These are phyloP conservation scores for Sanderia malayensis DNA, from an alignment of 30 jellyfish, hydroid and myxozoan species.

Conservation along the genomic window DNA sequence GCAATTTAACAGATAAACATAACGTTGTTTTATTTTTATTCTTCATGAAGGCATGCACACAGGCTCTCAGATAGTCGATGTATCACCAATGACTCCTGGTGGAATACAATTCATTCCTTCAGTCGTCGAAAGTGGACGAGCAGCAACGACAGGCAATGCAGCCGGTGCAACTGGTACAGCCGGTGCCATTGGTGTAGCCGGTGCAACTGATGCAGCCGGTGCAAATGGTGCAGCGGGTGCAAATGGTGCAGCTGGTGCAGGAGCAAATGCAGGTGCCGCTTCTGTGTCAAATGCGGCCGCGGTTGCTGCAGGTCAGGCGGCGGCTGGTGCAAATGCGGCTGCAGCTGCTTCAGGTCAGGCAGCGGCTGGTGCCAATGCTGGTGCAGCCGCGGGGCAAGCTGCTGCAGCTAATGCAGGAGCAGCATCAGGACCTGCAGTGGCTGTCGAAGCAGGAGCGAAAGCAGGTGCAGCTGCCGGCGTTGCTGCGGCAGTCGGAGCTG, in stretches of 20 bases:
- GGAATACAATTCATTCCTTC: constrained; percentile 42
- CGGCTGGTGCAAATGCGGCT: constrained; percentile 26
- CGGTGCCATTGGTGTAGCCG: constrained; percentile 13
- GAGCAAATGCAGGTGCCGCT: constrained; percentile 18
- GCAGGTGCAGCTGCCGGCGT: constrained; percentile 30
- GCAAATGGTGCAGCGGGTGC: constrained; percentile 34
- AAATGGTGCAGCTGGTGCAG: no score
- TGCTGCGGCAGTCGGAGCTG: constrained; percentile 23
- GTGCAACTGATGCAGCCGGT: constrained; percentile 17
- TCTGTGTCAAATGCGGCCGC: constrained; percentile 8
- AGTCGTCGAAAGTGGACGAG: constrained; percentile 11
- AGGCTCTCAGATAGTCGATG: neutral
- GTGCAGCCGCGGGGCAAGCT: constrained; percentile 10
- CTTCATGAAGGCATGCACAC: no score
- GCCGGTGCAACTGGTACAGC: constrained; percentile 21
- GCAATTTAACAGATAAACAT: no score
- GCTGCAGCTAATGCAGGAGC: constrained; percentile 16
- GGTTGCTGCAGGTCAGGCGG: constrained; percentile 19
- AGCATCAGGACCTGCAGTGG: constrained; percentile 13
- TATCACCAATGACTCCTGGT: constrained; percentile 71
- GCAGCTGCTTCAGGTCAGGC: constrained; percentile 12
- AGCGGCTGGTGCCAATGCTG: constrained; percentile 26
- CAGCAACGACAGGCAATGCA: constrained; percentile 17
- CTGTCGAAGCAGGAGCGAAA: constrained; percentile 10
- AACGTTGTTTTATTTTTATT: no score